Evolutionary conservation across 2,113 vertebrate species (phyloP).

Genomic region (Piprites chloris): DNA sequence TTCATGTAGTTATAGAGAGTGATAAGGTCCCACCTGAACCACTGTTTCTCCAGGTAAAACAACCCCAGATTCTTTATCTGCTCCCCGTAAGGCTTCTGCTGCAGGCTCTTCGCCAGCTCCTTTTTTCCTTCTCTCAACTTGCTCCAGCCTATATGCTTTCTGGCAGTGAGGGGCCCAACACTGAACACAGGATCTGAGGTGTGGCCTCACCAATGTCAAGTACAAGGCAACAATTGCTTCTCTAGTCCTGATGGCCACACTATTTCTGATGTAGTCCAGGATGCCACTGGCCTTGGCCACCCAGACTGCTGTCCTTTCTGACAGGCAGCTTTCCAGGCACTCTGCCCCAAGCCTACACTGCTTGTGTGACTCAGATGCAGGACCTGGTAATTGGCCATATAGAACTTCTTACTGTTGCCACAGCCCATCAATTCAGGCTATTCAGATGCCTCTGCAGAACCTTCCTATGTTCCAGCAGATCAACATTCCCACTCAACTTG

Average conservation of each 20-base stretch:
- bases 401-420: not conserved
- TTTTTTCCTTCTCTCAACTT: not conserved
- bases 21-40: not conserved
- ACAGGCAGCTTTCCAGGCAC: not conserved
- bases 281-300: not conserved
- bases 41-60: not conserved
- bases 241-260: too few species aligned
- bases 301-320: not conserved
- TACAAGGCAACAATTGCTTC: not conserved
- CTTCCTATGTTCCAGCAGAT: not conserved
- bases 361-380: not conserved
- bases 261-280: not conserved
- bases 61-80: not conserved
- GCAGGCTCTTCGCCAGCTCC: not conserved
- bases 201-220: not conserved
- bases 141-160: too few species aligned
- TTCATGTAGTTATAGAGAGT: not conserved
- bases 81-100: not conserved
- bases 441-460: not conserved
- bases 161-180: not conserved
- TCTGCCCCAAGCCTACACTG: not conserved
- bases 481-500: not conserved
- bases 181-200: not conserved
- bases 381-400: too few species aligned
- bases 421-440: not conserved